phyloP scores from a whole-genome alignment of 2,888 invertebrate genomes.

The Anthoptus insignis region DNA sequence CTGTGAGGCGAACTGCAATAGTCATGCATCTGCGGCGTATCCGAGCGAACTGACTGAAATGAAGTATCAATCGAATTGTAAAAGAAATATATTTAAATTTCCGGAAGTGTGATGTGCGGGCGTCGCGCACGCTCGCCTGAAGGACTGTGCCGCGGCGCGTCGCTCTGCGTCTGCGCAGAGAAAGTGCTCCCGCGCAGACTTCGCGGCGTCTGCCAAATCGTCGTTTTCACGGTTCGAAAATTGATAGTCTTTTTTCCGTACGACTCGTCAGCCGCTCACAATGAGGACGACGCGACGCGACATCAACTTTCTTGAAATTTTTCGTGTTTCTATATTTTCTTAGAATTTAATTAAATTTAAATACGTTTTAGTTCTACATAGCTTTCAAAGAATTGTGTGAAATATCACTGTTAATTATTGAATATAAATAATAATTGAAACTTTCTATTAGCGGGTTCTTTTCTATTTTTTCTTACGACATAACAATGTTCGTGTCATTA shows the following conservation, averaged over 20 bases:
- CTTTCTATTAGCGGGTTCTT: not conserved
- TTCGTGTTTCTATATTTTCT: conserved; percentile 39
- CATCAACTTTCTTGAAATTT: conserved; percentile 47
- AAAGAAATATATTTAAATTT: conserved; percentile 35
- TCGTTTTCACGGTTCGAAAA: conserved; percentile 80
- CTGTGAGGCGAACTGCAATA: conserved; percentile 16
- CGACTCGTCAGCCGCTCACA: conserved; percentile 63
- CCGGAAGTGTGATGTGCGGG: conserved; percentile 59
- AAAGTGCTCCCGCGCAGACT: conserved; percentile 84
- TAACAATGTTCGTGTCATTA: not conserved
- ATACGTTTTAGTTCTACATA: conserved; percentile 17
- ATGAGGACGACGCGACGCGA: conserved; percentile 59
- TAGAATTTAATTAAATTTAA: conserved; percentile 30
- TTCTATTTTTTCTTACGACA: not conserved
- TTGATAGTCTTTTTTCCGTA: conserved; percentile 76
- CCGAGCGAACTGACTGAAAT: conserved; percentile 28
- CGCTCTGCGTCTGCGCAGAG: conserved; percentile 72
- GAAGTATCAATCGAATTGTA: conserved; percentile 24
- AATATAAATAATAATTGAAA: not conserved
- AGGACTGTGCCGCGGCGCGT: conserved; percentile 59
- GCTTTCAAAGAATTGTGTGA: not conserved
- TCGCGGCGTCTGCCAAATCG: conserved; percentile 83
- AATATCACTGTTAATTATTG: not conserved
- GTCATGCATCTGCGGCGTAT: conserved; percentile 33
- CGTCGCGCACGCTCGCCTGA: conserved; percentile 70